phyloP scores from a whole-genome alignment of 2,888 invertebrate genomes.

The Ennomos fuscantarius region DNA sequence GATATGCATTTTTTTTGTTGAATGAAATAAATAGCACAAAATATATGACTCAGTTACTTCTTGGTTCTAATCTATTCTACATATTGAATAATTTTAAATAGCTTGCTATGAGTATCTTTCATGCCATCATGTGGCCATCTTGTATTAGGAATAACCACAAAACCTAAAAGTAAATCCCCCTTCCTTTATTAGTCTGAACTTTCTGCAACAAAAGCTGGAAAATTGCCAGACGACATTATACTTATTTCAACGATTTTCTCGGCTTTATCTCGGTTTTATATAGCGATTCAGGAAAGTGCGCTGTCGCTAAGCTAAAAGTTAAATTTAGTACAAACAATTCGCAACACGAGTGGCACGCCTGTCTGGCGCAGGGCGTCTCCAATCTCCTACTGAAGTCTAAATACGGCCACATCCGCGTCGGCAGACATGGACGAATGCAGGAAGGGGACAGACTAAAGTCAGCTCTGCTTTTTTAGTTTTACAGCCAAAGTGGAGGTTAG shows the following conservation, averaged over 20 bases:
- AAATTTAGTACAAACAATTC: conserved; percentile 67
- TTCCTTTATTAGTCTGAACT: too few relatives aligned
- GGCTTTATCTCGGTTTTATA: conserved; percentile 1
- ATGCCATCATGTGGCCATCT: too few relatives aligned
- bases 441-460: conserved; percentile 9
- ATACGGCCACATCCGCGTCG: conserved; percentile 73
- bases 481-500: not conserved
- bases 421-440: conserved; percentile 43
- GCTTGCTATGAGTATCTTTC: too few relatives aligned
- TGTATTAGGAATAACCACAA: too few relatives aligned
- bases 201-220: not conserved
- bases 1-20: too few relatives aligned
- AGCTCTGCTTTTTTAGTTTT: not conserved
- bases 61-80: too few relatives aligned
- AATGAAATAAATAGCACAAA: too few relatives aligned
- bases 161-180: too few relatives aligned
- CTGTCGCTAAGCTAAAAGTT: conserved; percentile 29
- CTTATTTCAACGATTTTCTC: conserved; percentile 4
- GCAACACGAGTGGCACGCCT: conserved; percentile 56
- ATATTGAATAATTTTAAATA: too few relatives aligned
- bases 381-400: conserved; percentile 63
- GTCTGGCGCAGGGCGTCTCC: conserved; percentile 48
- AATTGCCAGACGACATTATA: not conserved
- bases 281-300: conserved; percentile 16
- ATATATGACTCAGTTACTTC: too few relatives aligned